These are phyloP conservation scores for Lanistes nyassanus DNA, from an alignment of 1,140 invertebrate genomes.

Conservation along the genomic window DNA sequence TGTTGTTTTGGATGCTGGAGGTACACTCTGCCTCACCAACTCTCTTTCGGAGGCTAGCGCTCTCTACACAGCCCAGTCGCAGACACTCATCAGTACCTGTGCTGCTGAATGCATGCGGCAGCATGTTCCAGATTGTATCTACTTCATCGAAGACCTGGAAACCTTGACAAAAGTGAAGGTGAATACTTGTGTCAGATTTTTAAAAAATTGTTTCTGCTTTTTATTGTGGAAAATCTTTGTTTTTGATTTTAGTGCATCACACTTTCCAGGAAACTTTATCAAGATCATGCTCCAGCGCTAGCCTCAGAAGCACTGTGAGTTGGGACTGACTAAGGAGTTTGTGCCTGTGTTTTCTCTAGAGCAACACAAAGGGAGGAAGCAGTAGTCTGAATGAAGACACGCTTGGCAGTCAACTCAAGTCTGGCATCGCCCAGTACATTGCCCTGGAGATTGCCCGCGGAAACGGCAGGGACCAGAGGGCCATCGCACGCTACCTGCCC, in stretches of 20 bases:
- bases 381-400: slow-evolving; percentile 87
- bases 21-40: slow-evolving; percentile 76
- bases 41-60: slow-evolving; percentile 63
- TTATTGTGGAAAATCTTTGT: too few species aligned
- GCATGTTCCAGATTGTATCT: slow-evolving; percentile 92
- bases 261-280: too few species aligned
- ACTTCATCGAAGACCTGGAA: slow-evolving; percentile 96
- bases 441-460: slow-evolving; percentile 88
- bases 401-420: slow-evolving; percentile 92
- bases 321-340: not conserved
- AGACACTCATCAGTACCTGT: slow-evolving; percentile 76
- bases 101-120: slow-evolving; percentile 92
- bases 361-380: slow-evolving; percentile 78
- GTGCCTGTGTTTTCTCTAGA: slow-evolving; percentile 71
- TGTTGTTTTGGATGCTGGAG: slow-evolving; percentile 79
- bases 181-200: slow-evolving; percentile 28
- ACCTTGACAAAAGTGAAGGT: slow-evolving; percentile 97
- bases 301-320: too few species aligned
- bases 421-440: slow-evolving; percentile 93
- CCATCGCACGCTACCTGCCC: slow-evolving; percentile 85
- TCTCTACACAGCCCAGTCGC: slow-evolving; percentile 59
- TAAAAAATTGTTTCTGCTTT: too few species aligned
- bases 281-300: too few species aligned
- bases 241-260: too few species aligned
- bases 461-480: slow-evolving; percentile 85